Evolutionary conservation across 1,140 invertebrate species (phyloP).

Genomic region (Neelides sp.): DNA sequence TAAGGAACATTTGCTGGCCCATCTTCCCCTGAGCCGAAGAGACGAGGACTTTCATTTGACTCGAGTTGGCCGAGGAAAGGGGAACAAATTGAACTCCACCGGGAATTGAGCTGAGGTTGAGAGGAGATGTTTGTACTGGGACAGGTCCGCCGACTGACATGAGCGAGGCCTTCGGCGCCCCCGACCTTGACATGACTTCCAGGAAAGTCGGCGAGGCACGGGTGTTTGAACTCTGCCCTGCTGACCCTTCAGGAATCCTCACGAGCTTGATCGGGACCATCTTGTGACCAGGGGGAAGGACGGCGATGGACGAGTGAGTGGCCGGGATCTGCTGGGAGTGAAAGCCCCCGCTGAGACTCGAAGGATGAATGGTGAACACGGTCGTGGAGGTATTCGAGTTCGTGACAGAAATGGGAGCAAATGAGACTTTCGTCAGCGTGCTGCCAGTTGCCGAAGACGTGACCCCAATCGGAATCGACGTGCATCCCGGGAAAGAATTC

Average conservation of each 20-base stretch:
- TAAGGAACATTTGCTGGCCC: conserved; percentile 11
- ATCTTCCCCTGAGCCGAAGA: conserved; percentile 27
- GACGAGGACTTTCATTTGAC: conserved; percentile 32
- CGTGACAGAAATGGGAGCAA: no score
- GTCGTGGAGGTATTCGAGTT: no score
- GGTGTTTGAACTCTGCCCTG: conserved; percentile 8
- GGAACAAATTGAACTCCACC: conserved; percentile 23
- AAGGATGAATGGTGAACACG: conserved; percentile 25
- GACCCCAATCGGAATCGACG: no score
- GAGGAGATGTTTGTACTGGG: conserved; percentile 15
- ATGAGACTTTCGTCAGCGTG: no score
- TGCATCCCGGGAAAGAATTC: no score
- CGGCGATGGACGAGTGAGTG: conserved; percentile 18
- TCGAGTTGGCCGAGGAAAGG: conserved; percentile 19
- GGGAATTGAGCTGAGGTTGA: conserved; percentile 14
- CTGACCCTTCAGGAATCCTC: conserved; percentile 32
- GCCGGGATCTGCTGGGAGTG: no score
- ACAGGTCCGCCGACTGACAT: background rate
- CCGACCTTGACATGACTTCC: background rate
- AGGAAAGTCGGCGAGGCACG: conserved; percentile 15
- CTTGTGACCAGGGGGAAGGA: conserved; percentile 32
- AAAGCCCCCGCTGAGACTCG: no score
- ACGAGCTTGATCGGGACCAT: conserved; percentile 36
- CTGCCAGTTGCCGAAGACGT: no score
- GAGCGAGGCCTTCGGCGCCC: background rate